Evolutionary conservation across 1,140 invertebrate species (phyloP).

Genomic region (Cydia splendana): DNA sequence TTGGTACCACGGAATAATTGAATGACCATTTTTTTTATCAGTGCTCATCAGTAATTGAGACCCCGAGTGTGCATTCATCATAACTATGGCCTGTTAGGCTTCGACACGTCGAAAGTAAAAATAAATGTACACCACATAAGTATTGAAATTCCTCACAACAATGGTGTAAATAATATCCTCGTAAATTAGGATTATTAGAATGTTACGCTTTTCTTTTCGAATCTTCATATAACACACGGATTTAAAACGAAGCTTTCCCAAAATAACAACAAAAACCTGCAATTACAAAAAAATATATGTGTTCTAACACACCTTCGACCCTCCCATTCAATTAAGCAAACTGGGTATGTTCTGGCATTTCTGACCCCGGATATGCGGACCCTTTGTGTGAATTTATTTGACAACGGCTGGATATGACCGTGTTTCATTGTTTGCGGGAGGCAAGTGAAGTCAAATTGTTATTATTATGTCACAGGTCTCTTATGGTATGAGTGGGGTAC

Average conservation of each 20-base stretch:
- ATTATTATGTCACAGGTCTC: slow-evolving; percentile 27
- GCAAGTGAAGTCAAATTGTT: slow-evolving; percentile 26
- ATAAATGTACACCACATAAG: no score
- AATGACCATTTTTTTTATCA: no score
- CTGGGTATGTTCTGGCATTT: slow-evolving; percentile 24
- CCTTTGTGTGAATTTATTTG: slow-evolving; percentile 30
- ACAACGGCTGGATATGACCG: slow-evolving; percentile 25
- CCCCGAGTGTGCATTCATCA: no score
- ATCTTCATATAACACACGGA: background rate
- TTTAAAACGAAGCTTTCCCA: slow-evolving; percentile 15
- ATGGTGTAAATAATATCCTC: no score
- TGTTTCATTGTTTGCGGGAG: slow-evolving; percentile 18
- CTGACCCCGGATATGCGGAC: slow-evolving; percentile 20
- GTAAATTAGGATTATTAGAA: background rate
- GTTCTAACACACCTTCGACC: slow-evolving; percentile 14
- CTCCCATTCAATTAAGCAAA: slow-evolving; percentile 29
- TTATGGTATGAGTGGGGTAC: background rate
- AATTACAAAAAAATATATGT: slow-evolving; percentile 28
- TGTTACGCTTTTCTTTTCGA: background rate
- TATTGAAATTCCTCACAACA: no score
- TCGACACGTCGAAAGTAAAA: no score
- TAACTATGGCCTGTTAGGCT: no score
- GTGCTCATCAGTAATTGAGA: no score
- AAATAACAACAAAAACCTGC: slow-evolving; percentile 21
- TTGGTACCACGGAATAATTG: no score